Percentiles rank a stretch among this genome's conserved stretches.
These are phyloP conservation scores for Gymnoscelis rufifasciata DNA, from an alignment of 2,888 invertebrate species.

Conservation along the genomic window DNA sequence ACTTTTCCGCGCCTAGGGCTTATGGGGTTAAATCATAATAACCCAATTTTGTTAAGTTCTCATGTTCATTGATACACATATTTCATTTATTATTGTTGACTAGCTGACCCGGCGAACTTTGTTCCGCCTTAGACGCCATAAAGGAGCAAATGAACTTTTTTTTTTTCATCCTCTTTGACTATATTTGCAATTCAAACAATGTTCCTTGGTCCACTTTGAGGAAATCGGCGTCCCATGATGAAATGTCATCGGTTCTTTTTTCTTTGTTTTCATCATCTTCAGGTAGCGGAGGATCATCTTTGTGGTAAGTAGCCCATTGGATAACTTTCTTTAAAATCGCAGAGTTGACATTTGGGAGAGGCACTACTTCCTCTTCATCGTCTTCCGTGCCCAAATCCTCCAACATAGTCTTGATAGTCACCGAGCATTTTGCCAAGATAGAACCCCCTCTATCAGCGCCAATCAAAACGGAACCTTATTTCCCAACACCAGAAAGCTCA, in stretches of 20 bases:
- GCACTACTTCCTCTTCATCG: conserved; percentile 96
- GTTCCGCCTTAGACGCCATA: too few species aligned
- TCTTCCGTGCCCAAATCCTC: conserved; percentile 96
- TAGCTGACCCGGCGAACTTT: too few species aligned
- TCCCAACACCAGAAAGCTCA: conserved; percentile 6
- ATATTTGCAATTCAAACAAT: conserved; percentile 94
- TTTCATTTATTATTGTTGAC: too few species aligned
- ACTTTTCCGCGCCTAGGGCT: too few species aligned
- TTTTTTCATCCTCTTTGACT: too few species aligned
- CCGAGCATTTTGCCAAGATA: conserved; percentile 91
- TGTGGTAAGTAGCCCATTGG: conserved; percentile 95
- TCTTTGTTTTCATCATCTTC: conserved; percentile 99
- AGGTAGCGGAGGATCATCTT: conserved; percentile 96
- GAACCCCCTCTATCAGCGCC: conserved; percentile 27
- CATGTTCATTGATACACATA: too few species aligned
- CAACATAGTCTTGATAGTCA: conserved; percentile 98
- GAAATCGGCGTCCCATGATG: conserved; percentile 99
- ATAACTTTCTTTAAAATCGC: conserved; percentile 96
- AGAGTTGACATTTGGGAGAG: conserved; percentile 97
- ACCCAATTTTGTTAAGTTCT: too few species aligned
- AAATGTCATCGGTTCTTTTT: conserved; percentile 99
- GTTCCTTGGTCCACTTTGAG: conserved; percentile 99
- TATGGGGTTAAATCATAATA: too few species aligned
- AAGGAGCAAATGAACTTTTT: too few species aligned
- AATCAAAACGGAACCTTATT: conserved; percentile 15